Base-by-base conservation (phyloP, 2,888 invertebrate genomes). In the Acleris sparsana region DNA sequence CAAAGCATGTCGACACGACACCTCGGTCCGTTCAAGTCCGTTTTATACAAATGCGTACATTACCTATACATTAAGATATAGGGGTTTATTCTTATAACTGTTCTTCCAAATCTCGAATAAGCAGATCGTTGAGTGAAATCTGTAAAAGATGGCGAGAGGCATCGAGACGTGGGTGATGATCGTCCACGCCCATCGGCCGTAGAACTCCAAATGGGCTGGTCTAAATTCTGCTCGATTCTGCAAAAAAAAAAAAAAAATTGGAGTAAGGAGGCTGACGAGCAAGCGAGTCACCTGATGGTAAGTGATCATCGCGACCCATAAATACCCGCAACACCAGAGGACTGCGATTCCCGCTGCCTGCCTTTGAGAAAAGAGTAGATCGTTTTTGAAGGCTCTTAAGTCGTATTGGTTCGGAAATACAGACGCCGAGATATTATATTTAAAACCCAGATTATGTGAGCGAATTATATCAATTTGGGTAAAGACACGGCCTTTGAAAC, bases 41-140 rank as follows among this genome's bases (percentile, higher is more conserved):
- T 44, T 44, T 7, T 46, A 17, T 17, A 16, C 7, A 46, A n/a
- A 46, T 1, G 7, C 46, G 17, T 46, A 46, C 4, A 22, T 56
- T 5, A 3, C n/a, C 73, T 76, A 89, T 18, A 89, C 84, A 71
- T 95, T 95, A 44, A 92, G 77, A 67, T 89, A 91, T 5, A 90
- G 75, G 0, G 91, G 92, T 80, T 90, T 92, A 72, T 94, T 94
- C 80, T 97, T 98, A 87, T 97, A 98, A 58, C 97, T 95, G 70
- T 96, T 95, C 83, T 97, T 98, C 98, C 98, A 98, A 64, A 98
- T 96, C 85, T 98, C 97, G 78, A 97, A 97, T 20, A 98, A 93
- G 84, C 98, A 98, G 74, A 98, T 97, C 0, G 97, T 97, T 3
- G 97, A 97, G 85, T 98, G 97, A 81, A 98, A 98, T 51, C 98